Evolutionary conservation across 2,113 vertebrate species (phyloP), one percentile per base, ranked within the genome.

Genomic region (Semnornis frantzii): DNA sequence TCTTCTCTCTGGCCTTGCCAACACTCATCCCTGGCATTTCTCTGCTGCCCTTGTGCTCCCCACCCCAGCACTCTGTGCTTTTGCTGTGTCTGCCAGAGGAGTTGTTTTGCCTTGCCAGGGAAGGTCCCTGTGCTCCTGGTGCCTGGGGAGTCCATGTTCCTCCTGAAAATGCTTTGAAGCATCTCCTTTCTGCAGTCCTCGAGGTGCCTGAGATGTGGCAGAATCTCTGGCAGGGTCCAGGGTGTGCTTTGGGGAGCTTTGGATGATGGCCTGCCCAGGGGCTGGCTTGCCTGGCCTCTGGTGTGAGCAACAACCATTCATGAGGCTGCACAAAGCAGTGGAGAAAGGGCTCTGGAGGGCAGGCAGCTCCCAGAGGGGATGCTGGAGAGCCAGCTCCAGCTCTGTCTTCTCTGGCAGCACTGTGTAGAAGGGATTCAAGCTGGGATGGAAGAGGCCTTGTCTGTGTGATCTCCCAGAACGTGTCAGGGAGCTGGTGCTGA

Each of bases 21-120:
- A 1, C 0, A 0, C 25, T 20, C 70, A 18, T 59, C 17, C 17
- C 4, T 1, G 0, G 37, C 24, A 12, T 34, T 44, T 60, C 19
- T 55, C 16, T 59, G 65, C 37, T 84, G 54, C 31, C 21, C 10
- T 39, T 27, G 44, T 58, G 31, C 77, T 68, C 28, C 62, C 16
- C 62, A 57, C 70, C 58, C 48, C 62, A 23, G 17, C 42, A 2
- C 60, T 0, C 3, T 5, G 19, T 19, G 60, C 37, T 17, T 70
- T 30, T 57, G 52, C 33, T 62, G 60, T 68, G 48, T 14, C 65
- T 78, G 66, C n/a, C 30, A 23, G 50, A 80, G 63, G 12, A 30
- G 70, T 7, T 34, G 6, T 25, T 76, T 20, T 25, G 34, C 52
- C 0, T 14, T 74, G 21, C 44, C 9, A 25, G n/a, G 52, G 58